Evolutionary conservation across 2,113 vertebrate genomes (phyloP).

Genomic region (Prunella fulvescens): DNA sequence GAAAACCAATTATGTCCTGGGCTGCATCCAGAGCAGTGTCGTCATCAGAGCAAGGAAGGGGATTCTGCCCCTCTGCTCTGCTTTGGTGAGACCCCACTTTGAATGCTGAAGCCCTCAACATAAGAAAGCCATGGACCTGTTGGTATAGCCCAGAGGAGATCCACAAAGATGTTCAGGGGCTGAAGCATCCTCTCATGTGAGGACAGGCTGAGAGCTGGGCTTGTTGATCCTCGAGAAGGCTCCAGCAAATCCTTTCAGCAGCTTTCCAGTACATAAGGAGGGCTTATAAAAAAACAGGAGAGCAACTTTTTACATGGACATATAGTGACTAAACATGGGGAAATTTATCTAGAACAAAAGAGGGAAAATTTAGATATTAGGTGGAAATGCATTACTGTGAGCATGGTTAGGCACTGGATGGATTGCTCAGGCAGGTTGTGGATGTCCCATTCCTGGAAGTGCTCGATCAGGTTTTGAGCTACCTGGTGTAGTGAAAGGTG

Average conservation of each 20-base stretch:
- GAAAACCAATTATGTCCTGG: neutral
- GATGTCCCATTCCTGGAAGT: neutral
- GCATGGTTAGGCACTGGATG: neutral
- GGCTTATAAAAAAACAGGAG: no score
- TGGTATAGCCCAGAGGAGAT: neutral
- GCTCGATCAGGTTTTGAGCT: neutral
- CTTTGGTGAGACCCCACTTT: neutral
- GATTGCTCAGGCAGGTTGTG: neutral
- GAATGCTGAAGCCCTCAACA: neutral
- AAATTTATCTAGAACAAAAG: neutral
- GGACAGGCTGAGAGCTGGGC: neutral
- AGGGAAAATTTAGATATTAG: neutral
- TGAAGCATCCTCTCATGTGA: neutral
- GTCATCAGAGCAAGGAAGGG: neutral
- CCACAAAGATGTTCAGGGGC: neutral
- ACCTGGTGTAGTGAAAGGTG: neutral
- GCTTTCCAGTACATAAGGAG: neutral
- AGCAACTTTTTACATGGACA: neutral
- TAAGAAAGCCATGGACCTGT: neutral
- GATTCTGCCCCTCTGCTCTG: neutral
- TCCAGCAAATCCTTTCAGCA: neutral
- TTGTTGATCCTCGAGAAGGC: neutral
- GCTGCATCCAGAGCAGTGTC: neutral
- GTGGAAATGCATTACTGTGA: neutral
- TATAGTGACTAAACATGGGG: no score